These are phyloP conservation scores for Ceraclea dissimilis DNA, from an alignment of 2,888 invertebrate genomes.

Conservation along the genomic window DNA sequence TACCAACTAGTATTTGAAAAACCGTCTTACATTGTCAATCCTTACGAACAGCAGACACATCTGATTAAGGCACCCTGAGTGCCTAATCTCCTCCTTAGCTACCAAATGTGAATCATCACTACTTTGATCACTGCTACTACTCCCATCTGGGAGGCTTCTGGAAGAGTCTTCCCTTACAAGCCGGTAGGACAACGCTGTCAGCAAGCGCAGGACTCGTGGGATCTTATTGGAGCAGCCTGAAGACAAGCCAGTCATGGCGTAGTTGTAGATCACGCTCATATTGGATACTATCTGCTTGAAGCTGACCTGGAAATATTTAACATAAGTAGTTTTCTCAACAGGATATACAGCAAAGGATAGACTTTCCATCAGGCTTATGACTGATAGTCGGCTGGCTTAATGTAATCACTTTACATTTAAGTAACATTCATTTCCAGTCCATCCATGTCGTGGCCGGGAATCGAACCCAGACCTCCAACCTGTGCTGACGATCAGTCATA, in stretches of 20 bases:
- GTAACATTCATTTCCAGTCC: too few species aligned
- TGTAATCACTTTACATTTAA: too few species aligned
- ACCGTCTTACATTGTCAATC: conserved; percentile 37
- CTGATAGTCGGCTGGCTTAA: too few species aligned
- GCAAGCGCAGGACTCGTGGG: conserved; percentile 34
- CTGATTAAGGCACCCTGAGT: conserved; percentile 37
- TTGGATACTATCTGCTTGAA: conserved; percentile 5
- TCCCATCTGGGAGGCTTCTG: too few species aligned
- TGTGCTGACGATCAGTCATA: too few species aligned
- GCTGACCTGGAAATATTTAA: conserved; percentile 9
- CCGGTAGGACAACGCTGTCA: conserved; percentile 30
- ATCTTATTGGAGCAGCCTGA: conserved; percentile 31
- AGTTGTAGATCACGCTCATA: conserved; percentile 32
- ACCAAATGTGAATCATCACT: conserved; percentile 20
- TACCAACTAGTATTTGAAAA: too few species aligned
- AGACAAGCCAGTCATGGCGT: conserved; percentile 31
- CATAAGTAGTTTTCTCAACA: background rate
- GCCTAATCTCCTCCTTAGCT: conserved; percentile 36
- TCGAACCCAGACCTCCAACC: too few species aligned
- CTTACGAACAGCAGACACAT: conserved; percentile 35
- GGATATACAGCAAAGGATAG: too few species aligned
- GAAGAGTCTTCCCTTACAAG: too few species aligned
- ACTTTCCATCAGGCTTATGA: too few species aligned
- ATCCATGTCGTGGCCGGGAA: too few species aligned
- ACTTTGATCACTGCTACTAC: too few species aligned